These are phyloP conservation scores for Rostratula benghalensis DNA, from an alignment of 2,113 vertebrate species.

Conservation along the genomic window DNA sequence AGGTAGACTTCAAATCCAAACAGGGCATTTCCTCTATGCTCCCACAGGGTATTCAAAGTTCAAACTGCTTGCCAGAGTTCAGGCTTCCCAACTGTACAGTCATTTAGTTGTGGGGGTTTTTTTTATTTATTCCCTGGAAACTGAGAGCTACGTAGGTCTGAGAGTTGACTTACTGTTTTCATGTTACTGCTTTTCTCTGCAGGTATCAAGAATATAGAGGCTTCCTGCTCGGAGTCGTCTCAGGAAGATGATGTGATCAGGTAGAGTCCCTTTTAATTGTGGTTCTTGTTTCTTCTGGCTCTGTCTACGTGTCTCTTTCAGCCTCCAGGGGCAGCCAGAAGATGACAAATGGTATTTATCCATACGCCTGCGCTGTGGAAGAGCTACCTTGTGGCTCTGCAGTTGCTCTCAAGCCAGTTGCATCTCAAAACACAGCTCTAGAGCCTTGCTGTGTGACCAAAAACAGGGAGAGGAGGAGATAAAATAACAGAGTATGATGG, in stretches of 20 bases:
- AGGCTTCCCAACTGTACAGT: background rate
- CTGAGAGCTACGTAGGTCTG: background rate
- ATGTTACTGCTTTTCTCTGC: background rate
- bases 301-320: background rate
- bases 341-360: background rate
- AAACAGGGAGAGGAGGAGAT: background rate
- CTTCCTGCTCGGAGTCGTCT: slow-evolving; percentile 29
- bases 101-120: background rate
- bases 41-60: background rate
- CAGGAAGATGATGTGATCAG: slow-evolving; percentile 41
- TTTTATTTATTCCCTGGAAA: background rate
- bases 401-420: background rate
- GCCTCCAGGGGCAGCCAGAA: background rate
- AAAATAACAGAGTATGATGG: background rate
- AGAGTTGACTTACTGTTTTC: background rate
- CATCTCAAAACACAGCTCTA: background rate
- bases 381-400: background rate
- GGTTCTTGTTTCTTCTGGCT: background rate
- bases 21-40: background rate
- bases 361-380: background rate
- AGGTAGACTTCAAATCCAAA: background rate
- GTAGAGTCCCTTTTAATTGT: slow-evolving; percentile 5
- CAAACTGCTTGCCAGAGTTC: background rate
- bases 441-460: background rate
- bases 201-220: slow-evolving; percentile 36